These are phyloP conservation scores for Lineus longissimus DNA, from an alignment of 1,140 invertebrate genomes.

Conservation along the genomic window DNA sequence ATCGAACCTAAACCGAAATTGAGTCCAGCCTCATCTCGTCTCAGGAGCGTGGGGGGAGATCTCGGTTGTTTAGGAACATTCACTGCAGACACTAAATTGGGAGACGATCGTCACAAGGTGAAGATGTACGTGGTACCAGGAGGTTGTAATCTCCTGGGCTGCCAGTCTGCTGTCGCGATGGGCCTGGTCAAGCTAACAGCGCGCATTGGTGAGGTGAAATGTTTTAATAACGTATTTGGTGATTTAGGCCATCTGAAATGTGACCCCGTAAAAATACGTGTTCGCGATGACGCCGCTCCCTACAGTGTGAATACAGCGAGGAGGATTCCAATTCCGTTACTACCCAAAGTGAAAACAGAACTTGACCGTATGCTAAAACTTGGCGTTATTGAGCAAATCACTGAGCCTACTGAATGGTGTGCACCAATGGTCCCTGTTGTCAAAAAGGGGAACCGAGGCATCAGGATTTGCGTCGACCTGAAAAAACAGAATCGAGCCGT, in stretches of 20 bases:
- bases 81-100: too few relatives aligned
- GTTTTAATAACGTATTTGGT: too few relatives aligned
- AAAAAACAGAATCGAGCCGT: conserved; percentile 36
- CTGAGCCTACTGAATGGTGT: conserved; percentile 27
- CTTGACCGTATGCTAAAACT: conserved; percentile 33
- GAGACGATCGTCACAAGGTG: too few relatives aligned
- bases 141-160: conserved; percentile 8
- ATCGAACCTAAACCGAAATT: too few relatives aligned
- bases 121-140: not conserved
- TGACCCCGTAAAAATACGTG: conserved; percentile 22
- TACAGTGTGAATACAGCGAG: conserved; percentile 27
- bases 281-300: conserved; percentile 17
- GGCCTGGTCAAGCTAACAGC: not conserved
- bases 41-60: too few relatives aligned
- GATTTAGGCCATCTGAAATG: not conserved
- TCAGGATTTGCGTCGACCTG: conserved; percentile 56
- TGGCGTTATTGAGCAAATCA: conserved; percentile 26
- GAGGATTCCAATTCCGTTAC: conserved; percentile 35
- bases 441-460: conserved; percentile 20
- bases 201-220: not conserved
- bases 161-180: conserved; percentile 6
- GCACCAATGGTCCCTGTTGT: conserved; percentile 28
- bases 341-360: conserved; percentile 35
- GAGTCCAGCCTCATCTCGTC: too few relatives aligned
- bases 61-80: too few relatives aligned